Base-by-base conservation (phyloP, 2,113 vertebrate genomes). In the Thamnaconus septentrionalis region DNA sequence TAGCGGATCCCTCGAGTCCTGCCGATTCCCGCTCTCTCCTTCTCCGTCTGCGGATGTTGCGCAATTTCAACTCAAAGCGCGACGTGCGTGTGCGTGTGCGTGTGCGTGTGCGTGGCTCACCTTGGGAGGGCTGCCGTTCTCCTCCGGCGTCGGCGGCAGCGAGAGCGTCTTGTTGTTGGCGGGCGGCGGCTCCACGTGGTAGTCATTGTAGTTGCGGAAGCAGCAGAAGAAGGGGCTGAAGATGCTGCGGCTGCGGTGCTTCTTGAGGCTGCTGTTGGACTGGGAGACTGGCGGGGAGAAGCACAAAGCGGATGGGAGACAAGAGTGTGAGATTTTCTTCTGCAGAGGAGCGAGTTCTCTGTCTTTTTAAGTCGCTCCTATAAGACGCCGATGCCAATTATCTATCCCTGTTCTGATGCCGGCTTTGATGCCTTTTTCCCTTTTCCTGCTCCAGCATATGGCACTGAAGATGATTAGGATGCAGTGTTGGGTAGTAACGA, bases 171-270 rank as follows among this genome's bases (percentile, higher is more conserved):
- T 94, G 82, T 94, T 94, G 91, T 94, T 92, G 40, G 92, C 84
- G 73, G 88, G 55, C 4, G 95, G 92, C 45, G 93, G 87, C 59
- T 99, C 97, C 78, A 91, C 96, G 89, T 93, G 92, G 82, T 98
- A 97, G 81, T 95, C 96, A 94, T 95, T 93, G 86, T 98, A 97
- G 89, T 95, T 94, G 56, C 96, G 95, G 90, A 99, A 97, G 90
- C 97, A 99, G 93, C 97, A 98, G 92, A 98, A 96, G 90, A 99
- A 96, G 53, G 95, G 96, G 88, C 95, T 96, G 85, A 99, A 96
- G 89, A 99, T 94, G 88, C 96, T 95, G 56, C 96, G 89, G 87
- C 91, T 94, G 49, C 95, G 91, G 76, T 96, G 95, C 88, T 98
- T 98, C 93, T 99, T 99, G 78, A 97, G 81, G 91, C 94, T 96